Conservation (phyloP, 35 echinoderm and acorn worm genomes). For the Heliocidaris erythrogramma region DNA sequence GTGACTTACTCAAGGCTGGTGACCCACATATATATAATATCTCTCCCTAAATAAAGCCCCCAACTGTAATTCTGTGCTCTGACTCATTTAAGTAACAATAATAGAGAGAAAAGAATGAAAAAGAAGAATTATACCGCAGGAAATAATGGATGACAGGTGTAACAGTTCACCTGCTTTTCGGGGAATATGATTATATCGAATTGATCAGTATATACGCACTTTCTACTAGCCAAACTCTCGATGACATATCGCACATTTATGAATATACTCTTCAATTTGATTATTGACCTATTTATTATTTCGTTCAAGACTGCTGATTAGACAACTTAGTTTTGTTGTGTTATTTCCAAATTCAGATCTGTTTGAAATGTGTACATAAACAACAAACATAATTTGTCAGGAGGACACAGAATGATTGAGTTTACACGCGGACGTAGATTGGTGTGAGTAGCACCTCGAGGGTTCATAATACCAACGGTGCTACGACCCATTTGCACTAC, state of each 20-base stretch:
- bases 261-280: background rate
- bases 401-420: too few species aligned
- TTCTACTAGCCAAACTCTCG: background rate
- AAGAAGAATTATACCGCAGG: background rate
- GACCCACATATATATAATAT: background rate
- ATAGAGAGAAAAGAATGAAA: background rate
- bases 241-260: too few species aligned
- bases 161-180: background rate
- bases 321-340: too few species aligned
- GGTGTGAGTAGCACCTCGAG: too few species aligned
- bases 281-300: too few species aligned
- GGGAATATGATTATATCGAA: background rate
- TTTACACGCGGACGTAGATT: too few species aligned
- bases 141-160: background rate
- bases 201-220: background rate
- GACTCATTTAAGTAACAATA: background rate
- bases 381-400: too few species aligned
- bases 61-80: background rate
- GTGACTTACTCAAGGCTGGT: background rate
- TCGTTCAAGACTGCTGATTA: too few species aligned
- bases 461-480: too few species aligned
- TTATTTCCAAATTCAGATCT: too few species aligned
- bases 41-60: background rate
- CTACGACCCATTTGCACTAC: too few species aligned
- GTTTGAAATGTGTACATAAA: too few species aligned